A percentile compares a stretch with the other conserved stretches of the same genome.
Evolutionary conservation across 2,797 vertebrate genomes (phyloP).

Genomic region (Pseudomugil gertrudae): DNA sequence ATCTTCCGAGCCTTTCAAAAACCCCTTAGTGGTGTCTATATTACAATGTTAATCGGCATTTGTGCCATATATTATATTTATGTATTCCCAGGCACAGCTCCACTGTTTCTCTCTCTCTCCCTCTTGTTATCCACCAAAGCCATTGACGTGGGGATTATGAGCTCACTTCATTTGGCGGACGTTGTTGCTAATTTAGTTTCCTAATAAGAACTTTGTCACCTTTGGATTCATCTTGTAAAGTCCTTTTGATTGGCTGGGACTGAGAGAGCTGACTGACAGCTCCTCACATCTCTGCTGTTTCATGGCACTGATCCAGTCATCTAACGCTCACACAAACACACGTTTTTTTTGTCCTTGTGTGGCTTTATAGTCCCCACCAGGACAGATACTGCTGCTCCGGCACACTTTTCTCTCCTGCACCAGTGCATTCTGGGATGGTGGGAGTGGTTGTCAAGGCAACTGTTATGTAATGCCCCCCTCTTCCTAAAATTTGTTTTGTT

Average conservation of each 20-base stretch:
- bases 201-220: constrained; percentile 35
- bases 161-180: constrained; percentile 14
- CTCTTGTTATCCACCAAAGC: constrained; percentile 19
- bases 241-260: too few relatives aligned
- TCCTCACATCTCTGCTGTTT: constrained; percentile 28
- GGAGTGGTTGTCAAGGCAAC: constrained; percentile 52
- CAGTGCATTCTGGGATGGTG: constrained; percentile 64
- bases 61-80: constrained; percentile 8
- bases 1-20: not conserved
- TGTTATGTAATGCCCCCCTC: constrained; percentile 52
- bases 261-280: too few relatives aligned
- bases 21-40: not conserved
- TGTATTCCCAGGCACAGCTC: constrained; percentile 8
- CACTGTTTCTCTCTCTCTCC: constrained; percentile 21
- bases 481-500: constrained; percentile 44
- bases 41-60: not conserved
- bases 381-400: constrained; percentile 61
- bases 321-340: not conserved
- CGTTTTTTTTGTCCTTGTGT: constrained; percentile 18
- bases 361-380: constrained; percentile 38
- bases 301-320: constrained; percentile 32
- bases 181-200: constrained; percentile 31
- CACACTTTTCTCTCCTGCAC: constrained; percentile 44
- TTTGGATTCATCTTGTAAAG: too few relatives aligned
- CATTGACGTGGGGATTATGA: constrained; percentile 8